Percentiles rank a stretch among this genome's conserved stretches.
phyloP scores from a whole-genome alignment of 2,888 invertebrate genomes.

The Trichogramma evanescens region DNA sequence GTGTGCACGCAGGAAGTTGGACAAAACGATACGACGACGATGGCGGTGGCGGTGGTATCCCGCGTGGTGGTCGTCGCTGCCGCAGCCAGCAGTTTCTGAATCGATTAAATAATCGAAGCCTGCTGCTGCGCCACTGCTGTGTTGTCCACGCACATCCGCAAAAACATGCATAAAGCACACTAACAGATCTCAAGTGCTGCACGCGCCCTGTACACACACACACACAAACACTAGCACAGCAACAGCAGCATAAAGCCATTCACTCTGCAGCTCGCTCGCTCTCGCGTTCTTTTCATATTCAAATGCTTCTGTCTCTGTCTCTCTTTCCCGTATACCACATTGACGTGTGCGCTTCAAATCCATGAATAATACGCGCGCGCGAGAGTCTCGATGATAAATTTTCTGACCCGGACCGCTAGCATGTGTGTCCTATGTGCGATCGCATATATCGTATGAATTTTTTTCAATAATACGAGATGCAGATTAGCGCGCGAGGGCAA shows the following conservation, averaged over 20 bases:
- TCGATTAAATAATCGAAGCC: slow-evolving; percentile 48
- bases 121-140: slow-evolving; percentile 37
- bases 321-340: slow-evolving; percentile 25
- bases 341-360: slow-evolving; percentile 34
- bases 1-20: slow-evolving; percentile 39
- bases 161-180: slow-evolving; percentile 15
- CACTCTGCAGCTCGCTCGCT: slow-evolving; percentile 29
- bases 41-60: slow-evolving; percentile 25
- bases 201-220: background rate
- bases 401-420: slow-evolving; percentile 43
- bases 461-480: slow-evolving; percentile 7
- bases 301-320: slow-evolving; percentile 34
- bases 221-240: background rate
- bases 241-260: background rate
- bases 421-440: slow-evolving; percentile 40
- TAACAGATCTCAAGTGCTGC: slow-evolving; percentile 23
- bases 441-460: slow-evolving; percentile 34
- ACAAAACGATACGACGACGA: slow-evolving; percentile 33
- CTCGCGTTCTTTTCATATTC: slow-evolving; percentile 46
- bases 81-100: slow-evolving; percentile 41
- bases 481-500: slow-evolving; percentile 13
- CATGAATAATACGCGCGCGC: slow-evolving; percentile 42
- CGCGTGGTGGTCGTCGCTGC: slow-evolving; percentile 25
- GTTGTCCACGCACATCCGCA: slow-evolving; percentile 2
- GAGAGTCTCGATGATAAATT: slow-evolving; percentile 43